Percentiles rank a stretch among this genome's conserved stretches.
phyloP scores from a whole-genome alignment of 2,797 vertebrate genomes.

The Dendrocincla fuliginosa region DNA sequence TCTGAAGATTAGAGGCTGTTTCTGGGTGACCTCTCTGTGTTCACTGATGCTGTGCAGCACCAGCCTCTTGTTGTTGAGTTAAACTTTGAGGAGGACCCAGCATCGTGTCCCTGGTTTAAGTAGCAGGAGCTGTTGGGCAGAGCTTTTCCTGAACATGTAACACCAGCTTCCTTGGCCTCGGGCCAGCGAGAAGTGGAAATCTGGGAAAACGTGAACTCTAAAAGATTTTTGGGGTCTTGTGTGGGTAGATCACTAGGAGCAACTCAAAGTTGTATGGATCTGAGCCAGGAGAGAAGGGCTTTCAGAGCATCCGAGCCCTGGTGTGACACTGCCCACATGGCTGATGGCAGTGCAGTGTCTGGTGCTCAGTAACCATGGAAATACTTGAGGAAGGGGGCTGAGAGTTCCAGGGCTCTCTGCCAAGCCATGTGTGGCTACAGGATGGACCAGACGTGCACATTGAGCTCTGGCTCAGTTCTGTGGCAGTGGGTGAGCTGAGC shows the following conservation, averaged over 20 bases:
- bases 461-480: not conserved
- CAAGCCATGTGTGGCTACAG: not conserved
- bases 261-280: not conserved
- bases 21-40: not conserved
- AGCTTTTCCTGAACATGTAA: not conserved
- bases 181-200: not conserved
- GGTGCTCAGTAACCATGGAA: not conserved
- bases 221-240: not conserved
- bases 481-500: not conserved
- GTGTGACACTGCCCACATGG: not conserved
- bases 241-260: not conserved
- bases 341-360: not conserved
- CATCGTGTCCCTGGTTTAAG: not conserved
- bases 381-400: not conserved
- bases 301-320: not conserved
- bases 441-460: fast-evolving
- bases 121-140: not conserved
- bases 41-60: not conserved
- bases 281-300: constrained; percentile 4
- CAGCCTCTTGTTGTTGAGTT: not conserved
- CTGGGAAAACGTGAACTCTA: not conserved
- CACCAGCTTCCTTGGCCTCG: not conserved
- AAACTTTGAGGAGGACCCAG: not conserved
- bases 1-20: not conserved
- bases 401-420: not conserved